Percentiles rank a stretch among this genome's conserved stretches.
These are phyloP conservation scores for Sphaerodactylus townsendi DNA, from an alignment of 2,113 vertebrate genomes.

Conservation along the genomic window DNA sequence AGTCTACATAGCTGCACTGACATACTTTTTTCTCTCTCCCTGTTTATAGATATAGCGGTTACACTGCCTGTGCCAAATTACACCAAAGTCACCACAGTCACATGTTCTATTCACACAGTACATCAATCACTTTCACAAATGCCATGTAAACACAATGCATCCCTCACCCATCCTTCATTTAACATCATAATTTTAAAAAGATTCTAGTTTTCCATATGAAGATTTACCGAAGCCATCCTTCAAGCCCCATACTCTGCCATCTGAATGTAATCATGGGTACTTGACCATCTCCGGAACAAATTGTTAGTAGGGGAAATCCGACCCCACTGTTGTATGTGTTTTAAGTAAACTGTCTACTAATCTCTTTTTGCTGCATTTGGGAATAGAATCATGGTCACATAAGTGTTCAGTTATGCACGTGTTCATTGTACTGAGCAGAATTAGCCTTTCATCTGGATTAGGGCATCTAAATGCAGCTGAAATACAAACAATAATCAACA, in stretches of 20 bases:
- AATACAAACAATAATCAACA: slow-evolving; percentile 35
- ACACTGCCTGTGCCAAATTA: neutral
- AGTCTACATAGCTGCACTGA: too few species aligned
- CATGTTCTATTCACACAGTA: neutral
- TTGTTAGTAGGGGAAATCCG: slow-evolving; percentile 8
- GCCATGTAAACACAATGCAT: neutral
- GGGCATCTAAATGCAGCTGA: slow-evolving; percentile 1
- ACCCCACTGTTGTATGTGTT: slow-evolving; percentile 14
- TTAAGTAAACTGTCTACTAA: slow-evolving; percentile 28
- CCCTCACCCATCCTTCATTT: neutral
- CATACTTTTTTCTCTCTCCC: neutral
- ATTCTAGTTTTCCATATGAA: slow-evolving; percentile 12
- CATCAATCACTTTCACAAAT: neutral
- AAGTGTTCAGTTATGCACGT: neutral
- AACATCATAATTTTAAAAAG: neutral
- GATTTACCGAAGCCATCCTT: neutral
- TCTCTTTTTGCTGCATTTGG: slow-evolving; percentile 25
- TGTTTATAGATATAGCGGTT: neutral
- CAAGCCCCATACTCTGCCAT: slow-evolving; percentile 14
- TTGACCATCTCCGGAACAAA: slow-evolving; percentile 5
- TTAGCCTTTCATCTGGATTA: slow-evolving; percentile 13
- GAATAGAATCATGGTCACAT: slow-evolving; percentile 5
- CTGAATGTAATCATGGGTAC: slow-evolving; percentile 10
- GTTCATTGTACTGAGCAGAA: neutral
- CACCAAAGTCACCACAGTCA: neutral